A percentile compares a stretch with the other conserved stretches of the same genome.
phyloP scores from a whole-genome alignment of 2,797 vertebrate species.

The Phalloptychus januarius region DNA sequence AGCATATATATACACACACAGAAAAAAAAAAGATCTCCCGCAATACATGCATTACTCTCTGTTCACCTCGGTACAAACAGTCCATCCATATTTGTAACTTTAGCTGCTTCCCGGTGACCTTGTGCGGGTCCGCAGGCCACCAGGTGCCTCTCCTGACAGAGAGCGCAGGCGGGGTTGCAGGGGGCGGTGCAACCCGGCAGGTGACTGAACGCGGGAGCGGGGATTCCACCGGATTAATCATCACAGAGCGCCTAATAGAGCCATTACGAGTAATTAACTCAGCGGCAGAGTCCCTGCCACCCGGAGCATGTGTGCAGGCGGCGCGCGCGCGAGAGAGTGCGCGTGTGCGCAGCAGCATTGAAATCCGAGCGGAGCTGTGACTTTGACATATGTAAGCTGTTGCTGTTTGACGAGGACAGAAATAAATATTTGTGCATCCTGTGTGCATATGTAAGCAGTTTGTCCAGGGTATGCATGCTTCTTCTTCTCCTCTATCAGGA shows the following conservation, averaged over 20 bases:
- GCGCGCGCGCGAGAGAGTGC: conserved; percentile 4
- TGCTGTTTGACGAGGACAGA: conserved; percentile 30
- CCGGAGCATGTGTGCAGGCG: conserved; percentile 42
- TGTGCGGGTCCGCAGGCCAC: conserved; percentile 47
- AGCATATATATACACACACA: too few relatives aligned
- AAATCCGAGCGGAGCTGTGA: conserved; percentile 23
- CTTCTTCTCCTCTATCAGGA: conserved; percentile 7
- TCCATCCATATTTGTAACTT: neutral
- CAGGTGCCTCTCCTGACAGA: conserved; percentile 23
- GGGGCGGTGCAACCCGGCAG: conserved; percentile 40
- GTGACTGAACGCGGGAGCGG: conserved; percentile 59
- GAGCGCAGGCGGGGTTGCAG: conserved; percentile 24
- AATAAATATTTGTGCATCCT: conserved; percentile 40
- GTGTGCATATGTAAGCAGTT: conserved; percentile 23
- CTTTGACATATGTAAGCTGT: conserved; percentile 55
- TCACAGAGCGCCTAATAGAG: conserved; percentile 66
- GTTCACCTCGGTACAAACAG: neutral
- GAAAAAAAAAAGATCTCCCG: neutral
- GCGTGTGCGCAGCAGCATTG: neutral
- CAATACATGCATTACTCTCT: neutral
- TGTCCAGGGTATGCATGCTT: conserved; percentile 6
- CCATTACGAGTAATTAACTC: conserved; percentile 79
- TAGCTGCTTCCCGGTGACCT: conserved; percentile 58
- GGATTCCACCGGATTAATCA: conserved; percentile 70
- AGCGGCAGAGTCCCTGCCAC: conserved; percentile 54